A percentile compares a stretch with the other conserved stretches of the same genome.
These are phyloP conservation scores for Chromis chromis DNA, from an alignment of 2,797 vertebrate genomes.

Conservation along the genomic window DNA sequence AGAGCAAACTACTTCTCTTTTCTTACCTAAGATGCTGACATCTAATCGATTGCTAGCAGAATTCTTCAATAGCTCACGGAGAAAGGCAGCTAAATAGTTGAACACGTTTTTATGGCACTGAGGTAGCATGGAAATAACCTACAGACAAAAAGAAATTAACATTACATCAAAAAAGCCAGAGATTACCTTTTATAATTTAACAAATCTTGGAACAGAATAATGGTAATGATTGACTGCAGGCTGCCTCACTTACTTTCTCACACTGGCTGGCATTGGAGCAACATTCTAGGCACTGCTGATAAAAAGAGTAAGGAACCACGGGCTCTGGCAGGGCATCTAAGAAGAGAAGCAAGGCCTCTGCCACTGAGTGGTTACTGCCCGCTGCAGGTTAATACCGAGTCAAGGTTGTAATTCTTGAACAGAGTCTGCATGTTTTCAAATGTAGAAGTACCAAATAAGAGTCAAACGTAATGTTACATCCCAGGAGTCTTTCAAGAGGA, in stretches of 20 bases:
- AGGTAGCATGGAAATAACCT: slow-evolving; percentile 91
- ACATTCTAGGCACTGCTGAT: slow-evolving; percentile 85
- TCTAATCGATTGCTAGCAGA: slow-evolving; percentile 92
- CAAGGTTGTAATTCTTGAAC: slow-evolving; percentile 58
- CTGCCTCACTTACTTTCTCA: slow-evolving; percentile 86
- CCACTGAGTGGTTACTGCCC: slow-evolving; percentile 94
- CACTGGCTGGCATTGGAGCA: slow-evolving; percentile 83
- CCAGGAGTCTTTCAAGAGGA: background rate
- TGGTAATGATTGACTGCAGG: background rate
- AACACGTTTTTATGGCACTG: slow-evolving; percentile 94
- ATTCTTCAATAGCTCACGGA: slow-evolving; percentile 92
- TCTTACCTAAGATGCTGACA: slow-evolving; percentile 91
- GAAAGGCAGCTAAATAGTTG: slow-evolving; percentile 93
- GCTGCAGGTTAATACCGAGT: slow-evolving; percentile 79
- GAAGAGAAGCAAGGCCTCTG: slow-evolving; percentile 95
- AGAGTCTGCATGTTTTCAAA: background rate
- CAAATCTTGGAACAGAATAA: background rate
- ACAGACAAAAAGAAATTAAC: slow-evolving; percentile 32
- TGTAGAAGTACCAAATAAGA: background rate
- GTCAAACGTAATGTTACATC: background rate
- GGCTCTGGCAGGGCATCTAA: slow-evolving; percentile 96
- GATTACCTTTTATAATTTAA: slow-evolving; percentile 1
- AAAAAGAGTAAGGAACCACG: slow-evolving; percentile 88
- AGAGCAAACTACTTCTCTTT: background rate
- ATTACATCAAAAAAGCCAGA: background rate